Evolutionary conservation across 2,113 vertebrate species (phyloP).

Genomic region (Catagonus wagneri): DNA sequence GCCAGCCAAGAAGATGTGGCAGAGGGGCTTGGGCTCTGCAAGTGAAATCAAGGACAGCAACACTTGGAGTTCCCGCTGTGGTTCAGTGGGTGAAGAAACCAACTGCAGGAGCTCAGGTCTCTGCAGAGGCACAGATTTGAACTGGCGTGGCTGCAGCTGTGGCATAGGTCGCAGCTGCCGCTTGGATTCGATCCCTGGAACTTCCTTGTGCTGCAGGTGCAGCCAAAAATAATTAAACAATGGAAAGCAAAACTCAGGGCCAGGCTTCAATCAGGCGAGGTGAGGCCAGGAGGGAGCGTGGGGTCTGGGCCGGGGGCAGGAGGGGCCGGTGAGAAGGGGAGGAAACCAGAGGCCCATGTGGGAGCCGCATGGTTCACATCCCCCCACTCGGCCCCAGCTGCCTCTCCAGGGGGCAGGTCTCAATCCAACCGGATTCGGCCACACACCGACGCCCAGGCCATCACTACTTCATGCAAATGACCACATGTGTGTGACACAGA

Average conservation of each 20-base stretch:
- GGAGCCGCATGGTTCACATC: neutral
- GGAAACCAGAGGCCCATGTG: rapidly evolving
- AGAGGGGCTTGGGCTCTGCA: neutral
- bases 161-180: too few relatives aligned
- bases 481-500: rapidly evolving
- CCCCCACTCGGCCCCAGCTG: neutral
- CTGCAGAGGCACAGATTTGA: too few relatives aligned
- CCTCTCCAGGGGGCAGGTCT: neutral
- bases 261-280: neutral
- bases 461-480: neutral
- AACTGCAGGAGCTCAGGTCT: too few relatives aligned
- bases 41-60: neutral
- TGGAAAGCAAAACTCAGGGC: neutral
- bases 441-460: neutral
- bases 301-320: neutral
- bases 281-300: neutral
- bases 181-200: too few relatives aligned
- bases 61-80: too few relatives aligned
- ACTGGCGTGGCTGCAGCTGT: too few relatives aligned
- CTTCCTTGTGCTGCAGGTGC: too few relatives aligned
- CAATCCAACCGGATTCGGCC: neutral
- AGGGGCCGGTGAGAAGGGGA: neutral
- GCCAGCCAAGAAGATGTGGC: slow-evolving; percentile 13
- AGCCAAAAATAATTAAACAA: too few relatives aligned
- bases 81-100: too few relatives aligned